Evolutionary conservation across 2,113 vertebrate genomes (phyloP), one percentile per base, ranked within the genome.

Genomic region (Platichthys flesus): DNA sequence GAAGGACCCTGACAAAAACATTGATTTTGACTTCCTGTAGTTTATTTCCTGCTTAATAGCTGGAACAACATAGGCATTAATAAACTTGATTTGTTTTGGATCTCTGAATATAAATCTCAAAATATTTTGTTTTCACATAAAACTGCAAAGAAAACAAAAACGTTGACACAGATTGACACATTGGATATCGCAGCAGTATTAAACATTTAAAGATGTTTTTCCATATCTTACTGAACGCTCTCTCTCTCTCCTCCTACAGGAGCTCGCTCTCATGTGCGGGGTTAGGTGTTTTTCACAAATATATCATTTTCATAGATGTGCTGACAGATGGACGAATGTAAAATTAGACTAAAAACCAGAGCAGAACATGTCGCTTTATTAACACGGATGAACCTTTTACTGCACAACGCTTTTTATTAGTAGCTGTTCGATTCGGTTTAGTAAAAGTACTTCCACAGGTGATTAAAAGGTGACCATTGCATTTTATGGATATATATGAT

Each of bases 261-360:
- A 3, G 65, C 3, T 3, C 67, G 64, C 47, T 70, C 3, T 2
- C 67, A 3, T 9, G 58, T 71, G 61, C 47, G 21, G 40, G 42
- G 8, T 65, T 40, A 74, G 59, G 74, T 74, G 75, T 76, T 84
- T 79, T 84, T 65, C 62, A 71, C 71, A 79, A 71, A 65, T 59
- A 59, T 68, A 21, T 73, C 31, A 45, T 78, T 59, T 78, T 61
- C 56, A 73, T 40, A 51, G 66, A 71, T 75, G 54, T n/a, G 56
- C 56, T 56, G 20, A 37, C 52, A 66, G 47, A 68, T 51, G 28
- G 31, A 70, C 16, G 24, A 54, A 23, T 56, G 9, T n/a, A 42
- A 65, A 71, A 71, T 61, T 21, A 55, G 56, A 71, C 21, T 3
- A 24, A 21, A 23, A 56, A 56, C 18, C 54, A 23, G 23, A 56